Conservation (phyloP, 2,888 invertebrate species). For the Limnephilus auricula region DNA sequence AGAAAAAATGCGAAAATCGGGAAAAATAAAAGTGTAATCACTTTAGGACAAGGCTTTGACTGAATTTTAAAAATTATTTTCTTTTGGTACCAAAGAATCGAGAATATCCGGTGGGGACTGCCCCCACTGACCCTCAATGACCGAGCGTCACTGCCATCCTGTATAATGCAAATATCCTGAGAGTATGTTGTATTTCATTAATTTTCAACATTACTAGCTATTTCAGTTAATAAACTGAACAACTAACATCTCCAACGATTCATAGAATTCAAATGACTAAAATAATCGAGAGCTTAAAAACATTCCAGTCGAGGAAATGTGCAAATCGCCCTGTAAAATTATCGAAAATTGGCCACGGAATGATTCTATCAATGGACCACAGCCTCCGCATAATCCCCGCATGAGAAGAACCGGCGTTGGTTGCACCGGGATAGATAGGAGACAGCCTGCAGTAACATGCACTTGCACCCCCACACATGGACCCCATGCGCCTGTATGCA, state of each 20-base stretch:
- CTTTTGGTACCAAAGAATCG: no score
- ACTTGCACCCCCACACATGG: neutral
- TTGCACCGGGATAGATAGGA: neutral
- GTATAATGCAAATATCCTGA: neutral
- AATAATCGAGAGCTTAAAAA: neutral
- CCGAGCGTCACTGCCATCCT: neutral
- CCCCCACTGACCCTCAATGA: no score
- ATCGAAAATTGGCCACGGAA: neutral
- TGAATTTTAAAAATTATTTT: no score
- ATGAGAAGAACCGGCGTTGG: neutral
- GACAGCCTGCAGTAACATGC: neutral
- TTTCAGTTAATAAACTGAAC: neutral
- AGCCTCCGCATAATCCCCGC: neutral
- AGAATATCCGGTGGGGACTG: no score
- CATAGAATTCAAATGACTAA: neutral
- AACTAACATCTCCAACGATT: neutral
- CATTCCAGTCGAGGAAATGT: neutral
- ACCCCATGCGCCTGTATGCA: neutral
- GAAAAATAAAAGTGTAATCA: no score
- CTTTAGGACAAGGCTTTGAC: no score
- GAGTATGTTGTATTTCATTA: neutral
- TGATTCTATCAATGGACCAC: slow-evolving; percentile 17
- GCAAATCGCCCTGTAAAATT: neutral
- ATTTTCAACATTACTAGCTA: neutral
- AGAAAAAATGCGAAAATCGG: no score